phyloP scores from a whole-genome alignment of 2,888 invertebrate genomes.

The Caenorhabditis uteleia region DNA sequence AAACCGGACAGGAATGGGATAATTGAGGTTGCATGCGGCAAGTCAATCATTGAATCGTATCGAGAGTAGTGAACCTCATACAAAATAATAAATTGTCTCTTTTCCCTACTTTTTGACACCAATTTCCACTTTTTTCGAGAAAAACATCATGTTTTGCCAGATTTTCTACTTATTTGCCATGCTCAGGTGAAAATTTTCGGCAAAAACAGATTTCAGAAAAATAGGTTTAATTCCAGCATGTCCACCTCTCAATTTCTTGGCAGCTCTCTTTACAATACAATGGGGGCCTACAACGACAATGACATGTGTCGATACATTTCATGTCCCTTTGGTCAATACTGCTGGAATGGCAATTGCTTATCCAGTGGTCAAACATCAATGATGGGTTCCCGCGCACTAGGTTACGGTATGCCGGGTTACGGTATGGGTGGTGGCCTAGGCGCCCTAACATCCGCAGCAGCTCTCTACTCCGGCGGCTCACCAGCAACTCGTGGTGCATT shows the following conservation, averaged over 20 bases:
- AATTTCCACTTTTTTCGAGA: no score
- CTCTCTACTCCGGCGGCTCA: constrained; percentile 37
- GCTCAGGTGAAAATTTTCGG: no score
- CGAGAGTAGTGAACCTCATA: no score
- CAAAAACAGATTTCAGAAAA: not conserved
- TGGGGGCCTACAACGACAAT: constrained; percentile 63
- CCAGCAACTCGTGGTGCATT: constrained; percentile 9
- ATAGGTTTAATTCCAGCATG: not conserved
- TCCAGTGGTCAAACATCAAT: constrained; percentile 36
- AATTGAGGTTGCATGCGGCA: no score
- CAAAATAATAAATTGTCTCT: no score
- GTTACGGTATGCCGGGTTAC: constrained; percentile 19
- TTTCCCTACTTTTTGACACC: no score
- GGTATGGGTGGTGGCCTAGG: constrained; percentile 41
- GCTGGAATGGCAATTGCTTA: constrained; percentile 65
- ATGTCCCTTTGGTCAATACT: constrained; percentile 67
- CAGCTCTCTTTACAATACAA: constrained; percentile 60
- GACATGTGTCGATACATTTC: constrained; percentile 66
- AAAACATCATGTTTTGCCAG: no score
- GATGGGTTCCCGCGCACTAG: constrained; percentile 34
- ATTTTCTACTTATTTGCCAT: no score
- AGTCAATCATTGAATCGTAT: no score
- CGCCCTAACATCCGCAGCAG: constrained; percentile 51
- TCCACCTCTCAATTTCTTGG: constrained; percentile 51
- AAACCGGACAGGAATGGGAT: no score